Conservation (phyloP, 53 echinoderm and acorn worm species). For the Holothuria scabra region DNA sequence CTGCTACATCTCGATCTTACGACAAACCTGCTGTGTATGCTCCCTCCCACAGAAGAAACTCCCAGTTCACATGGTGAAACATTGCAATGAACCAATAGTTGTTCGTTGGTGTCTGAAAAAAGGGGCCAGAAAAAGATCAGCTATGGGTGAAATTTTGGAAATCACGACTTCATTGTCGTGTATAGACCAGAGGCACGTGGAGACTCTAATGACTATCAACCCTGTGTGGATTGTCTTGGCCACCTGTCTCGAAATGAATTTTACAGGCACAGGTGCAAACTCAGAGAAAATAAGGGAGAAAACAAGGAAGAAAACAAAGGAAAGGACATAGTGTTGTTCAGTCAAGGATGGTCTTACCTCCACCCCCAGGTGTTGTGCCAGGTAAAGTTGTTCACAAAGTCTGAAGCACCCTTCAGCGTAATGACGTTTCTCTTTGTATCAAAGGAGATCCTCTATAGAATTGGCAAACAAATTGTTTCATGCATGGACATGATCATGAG, state of each 20-base stretch:
- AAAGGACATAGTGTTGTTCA: not conserved
- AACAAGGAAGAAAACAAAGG: not conserved
- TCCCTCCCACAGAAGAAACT: too few relatives aligned
- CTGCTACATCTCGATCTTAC: too few relatives aligned
- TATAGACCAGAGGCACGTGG: constrained; percentile 52
- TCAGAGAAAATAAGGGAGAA: not conserved
- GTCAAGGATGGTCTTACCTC: constrained; percentile 16
- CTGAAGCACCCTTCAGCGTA: not conserved
- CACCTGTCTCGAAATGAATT: constrained; percentile 54
- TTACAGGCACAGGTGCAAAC: constrained; percentile 57
- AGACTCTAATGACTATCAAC: constrained; percentile 41
- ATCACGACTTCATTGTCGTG: constrained; percentile 54
- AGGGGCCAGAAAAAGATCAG: too few relatives aligned
- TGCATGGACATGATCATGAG: constrained; percentile 53
- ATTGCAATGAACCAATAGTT: too few relatives aligned
- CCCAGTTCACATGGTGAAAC: too few relatives aligned
- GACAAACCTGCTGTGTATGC: too few relatives aligned
- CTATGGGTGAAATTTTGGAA: too few relatives aligned
- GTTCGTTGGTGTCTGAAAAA: too few relatives aligned
- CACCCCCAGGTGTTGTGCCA: not conserved
- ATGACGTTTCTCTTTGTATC: constrained; percentile 56
- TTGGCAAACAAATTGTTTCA: constrained; percentile 51
- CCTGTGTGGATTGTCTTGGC: constrained; percentile 63
- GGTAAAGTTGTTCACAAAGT: constrained; percentile 26
- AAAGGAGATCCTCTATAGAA: constrained; percentile 50